phyloP scores from a whole-genome alignment of 2,113 vertebrate species.

The Solea senegalensis region DNA sequence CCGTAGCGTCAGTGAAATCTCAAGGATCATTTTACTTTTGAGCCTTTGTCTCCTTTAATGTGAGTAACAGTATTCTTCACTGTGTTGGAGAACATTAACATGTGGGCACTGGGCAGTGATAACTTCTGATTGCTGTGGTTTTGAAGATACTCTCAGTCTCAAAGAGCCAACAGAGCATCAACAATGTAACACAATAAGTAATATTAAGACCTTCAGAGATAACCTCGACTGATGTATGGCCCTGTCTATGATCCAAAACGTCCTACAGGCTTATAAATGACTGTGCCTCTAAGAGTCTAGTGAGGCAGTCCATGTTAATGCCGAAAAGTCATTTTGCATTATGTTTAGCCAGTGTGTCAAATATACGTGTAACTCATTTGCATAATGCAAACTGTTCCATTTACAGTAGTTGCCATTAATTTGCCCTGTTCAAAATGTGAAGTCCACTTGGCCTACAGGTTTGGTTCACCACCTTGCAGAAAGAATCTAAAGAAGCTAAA shows the following conservation, averaged over 20 bases:
- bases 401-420: no score
- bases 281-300: conserved; percentile 23
- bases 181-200: conserved; percentile 8
- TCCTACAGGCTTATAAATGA: conserved; percentile 20
- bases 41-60: neutral
- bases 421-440: neutral
- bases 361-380: no score
- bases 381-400: no score
- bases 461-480: neutral
- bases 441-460: neutral
- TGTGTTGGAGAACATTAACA: neutral
- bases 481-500: neutral
- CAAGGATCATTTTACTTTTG: neutral
- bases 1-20: neutral
- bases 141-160: neutral
- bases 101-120: neutral
- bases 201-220: conserved; percentile 33
- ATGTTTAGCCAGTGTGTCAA: no score
- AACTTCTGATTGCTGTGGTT: neutral
- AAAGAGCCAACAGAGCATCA: conserved; percentile 17
- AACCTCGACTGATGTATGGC: conserved; percentile 26
- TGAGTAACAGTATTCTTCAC: neutral
- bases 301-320: conserved; percentile 24
- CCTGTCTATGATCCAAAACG: conserved; percentile 6
- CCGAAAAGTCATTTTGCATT: neutral